Evolutionary conservation across 2,888 invertebrate species (phyloP), one percentile per base, ranked within the genome.

Genomic region (Synanthedon andrenaeformis): DNA sequence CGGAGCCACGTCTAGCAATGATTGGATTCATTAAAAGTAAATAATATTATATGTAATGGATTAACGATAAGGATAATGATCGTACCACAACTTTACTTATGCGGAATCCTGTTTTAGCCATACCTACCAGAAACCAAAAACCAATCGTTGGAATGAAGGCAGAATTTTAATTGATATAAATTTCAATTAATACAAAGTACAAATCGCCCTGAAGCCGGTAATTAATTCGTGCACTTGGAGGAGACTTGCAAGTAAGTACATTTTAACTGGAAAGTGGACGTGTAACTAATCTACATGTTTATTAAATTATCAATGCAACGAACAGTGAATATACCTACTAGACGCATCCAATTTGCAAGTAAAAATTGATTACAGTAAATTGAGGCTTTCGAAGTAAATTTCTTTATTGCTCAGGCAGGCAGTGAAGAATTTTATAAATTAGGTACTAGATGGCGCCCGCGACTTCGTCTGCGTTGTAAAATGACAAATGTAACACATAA

Each of bases 91-190:
- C 49, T 17, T 49, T 49, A 23, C 23, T 23, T 23, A 49, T 49
- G 49, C 19, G 13, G 17, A 49, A 49, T 49, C 14, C 49, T 11
- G 49, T 49, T 49, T 45, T 45, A 45, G 10, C 13, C 13, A 5
- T 49, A 49, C 17, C 19, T 49, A 49, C 17, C 19, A 17, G 49
- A 59, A 57, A 55, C 56, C 60, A 62, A 67, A 70, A 68, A 63
- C 61, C 68, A 69, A 72, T 73, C 69, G 63, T 58, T 62, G 58
- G 53, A 64, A 64, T 62, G 67, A 66, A 68, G 69, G 69, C 62
- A 71, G 69, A 69, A 70, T 72, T 74, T 72, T 74, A 79, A 79
- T 79, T 70, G 70, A 71, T 63, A 62, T 5, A 23, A 23, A 23
- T 23, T 23, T 23, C 23, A 23, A 23, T 23, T 23, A 23, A 23